A percentile compares a stretch with the other conserved stretches of the same genome.
phyloP scores from a whole-genome alignment of 2,888 invertebrate genomes.

The Gisinianus flammeolus region DNA sequence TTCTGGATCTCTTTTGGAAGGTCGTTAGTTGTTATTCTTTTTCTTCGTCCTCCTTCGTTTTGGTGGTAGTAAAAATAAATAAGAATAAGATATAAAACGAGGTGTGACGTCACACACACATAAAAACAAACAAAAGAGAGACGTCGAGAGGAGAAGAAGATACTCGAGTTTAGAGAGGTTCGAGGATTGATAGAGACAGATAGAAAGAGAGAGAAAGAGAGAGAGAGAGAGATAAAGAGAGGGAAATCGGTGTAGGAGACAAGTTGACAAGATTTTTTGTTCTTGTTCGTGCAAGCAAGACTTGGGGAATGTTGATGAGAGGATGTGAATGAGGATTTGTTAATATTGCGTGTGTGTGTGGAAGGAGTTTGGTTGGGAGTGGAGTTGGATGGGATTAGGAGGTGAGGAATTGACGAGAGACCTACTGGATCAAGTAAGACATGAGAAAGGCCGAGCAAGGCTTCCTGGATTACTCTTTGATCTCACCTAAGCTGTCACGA shows the following conservation, averaged over 20 bases:
- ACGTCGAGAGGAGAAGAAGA: background rate
- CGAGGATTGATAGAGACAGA: too few species aligned
- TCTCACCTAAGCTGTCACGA: slow-evolving; percentile 52
- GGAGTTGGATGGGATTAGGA: background rate
- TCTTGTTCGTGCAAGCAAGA: too few species aligned
- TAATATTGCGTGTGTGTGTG: slow-evolving; percentile 24
- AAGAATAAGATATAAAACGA: too few species aligned
- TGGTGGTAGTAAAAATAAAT: too few species aligned
- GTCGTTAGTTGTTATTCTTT: too few species aligned
- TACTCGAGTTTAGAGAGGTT: background rate
- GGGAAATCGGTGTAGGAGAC: background rate
- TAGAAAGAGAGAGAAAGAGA: background rate
- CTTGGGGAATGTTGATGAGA: background rate
- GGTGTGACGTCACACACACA: too few species aligned
- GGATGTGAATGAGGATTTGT: slow-evolving; percentile 38
- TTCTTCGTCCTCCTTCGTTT: too few species aligned
- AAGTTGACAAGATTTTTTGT: slow-evolving; percentile 10
- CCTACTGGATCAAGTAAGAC: slow-evolving; percentile 24
- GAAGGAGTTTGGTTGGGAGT: slow-evolving; percentile 4
- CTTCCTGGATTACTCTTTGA: slow-evolving; percentile 47
- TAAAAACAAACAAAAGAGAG: too few species aligned
- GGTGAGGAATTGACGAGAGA: background rate
- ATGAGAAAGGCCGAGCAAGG: slow-evolving; percentile 47
- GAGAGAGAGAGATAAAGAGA: background rate
- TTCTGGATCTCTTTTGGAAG: too few species aligned